Evolutionary conservation across 2,113 vertebrate genomes (phyloP).

Genomic region (Helogale parvula): DNA sequence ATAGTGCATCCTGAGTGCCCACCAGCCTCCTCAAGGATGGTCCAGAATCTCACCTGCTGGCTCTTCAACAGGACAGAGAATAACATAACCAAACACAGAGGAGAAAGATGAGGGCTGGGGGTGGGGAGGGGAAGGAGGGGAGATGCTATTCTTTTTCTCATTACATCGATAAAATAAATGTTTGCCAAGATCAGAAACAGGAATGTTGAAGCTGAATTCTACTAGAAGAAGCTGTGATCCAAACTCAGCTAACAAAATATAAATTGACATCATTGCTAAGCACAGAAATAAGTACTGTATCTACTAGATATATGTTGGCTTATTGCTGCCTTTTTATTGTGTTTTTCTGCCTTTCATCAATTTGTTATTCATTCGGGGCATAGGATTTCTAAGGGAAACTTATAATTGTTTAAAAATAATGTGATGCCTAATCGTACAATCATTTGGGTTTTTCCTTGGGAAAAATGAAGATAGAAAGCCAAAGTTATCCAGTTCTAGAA

Average conservation of each 20-base stretch:
- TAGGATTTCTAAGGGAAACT: neutral
- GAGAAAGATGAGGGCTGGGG: neutral
- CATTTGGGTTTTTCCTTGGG: conserved; percentile 10
- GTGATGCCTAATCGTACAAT: neutral
- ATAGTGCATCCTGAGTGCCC: neutral
- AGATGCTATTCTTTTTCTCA: neutral
- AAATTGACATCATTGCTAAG: neutral
- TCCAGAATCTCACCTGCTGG: neutral
- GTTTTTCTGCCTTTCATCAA: neutral
- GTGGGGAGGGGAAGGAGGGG: too few relatives aligned
- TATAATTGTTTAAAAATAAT: conserved; percentile 34
- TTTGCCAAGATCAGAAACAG: conserved; percentile 23
- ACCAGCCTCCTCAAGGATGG: neutral
- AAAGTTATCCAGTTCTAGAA: neutral
- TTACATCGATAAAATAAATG: neutral
- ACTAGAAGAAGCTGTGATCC: neutral
- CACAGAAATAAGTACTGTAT: neutral
- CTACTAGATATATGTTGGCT: neutral
- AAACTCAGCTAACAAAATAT: neutral
- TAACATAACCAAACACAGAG: neutral
- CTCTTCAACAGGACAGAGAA: neutral
- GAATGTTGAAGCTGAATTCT: neutral
- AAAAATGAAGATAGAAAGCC: conserved; percentile 33
- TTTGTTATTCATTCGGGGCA: neutral
- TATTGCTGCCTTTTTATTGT: neutral